Evolutionary conservation across 2,797 vertebrate genomes (phyloP), one percentile per base, ranked within the genome.

Genomic region (Adelosebastes latens): DNA sequence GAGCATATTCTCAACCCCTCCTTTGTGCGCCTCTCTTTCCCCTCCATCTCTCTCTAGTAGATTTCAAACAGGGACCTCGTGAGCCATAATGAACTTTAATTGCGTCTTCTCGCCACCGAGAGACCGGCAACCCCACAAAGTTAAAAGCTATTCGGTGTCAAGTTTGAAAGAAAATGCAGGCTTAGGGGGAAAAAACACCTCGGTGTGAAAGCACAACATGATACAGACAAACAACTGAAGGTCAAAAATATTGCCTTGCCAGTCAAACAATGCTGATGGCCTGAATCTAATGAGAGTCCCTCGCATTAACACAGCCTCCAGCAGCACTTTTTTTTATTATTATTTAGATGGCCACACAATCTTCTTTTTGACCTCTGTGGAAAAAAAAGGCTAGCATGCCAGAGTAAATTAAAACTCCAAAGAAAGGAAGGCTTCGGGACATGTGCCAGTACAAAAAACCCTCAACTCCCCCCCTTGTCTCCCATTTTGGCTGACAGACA

Each of bases 161-260:
- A 82, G 77, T 82, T 78, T 72, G 75, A 88, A 84, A 84, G 72
- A 85, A 91, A 91, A 87, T 80, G 90, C 86, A 86, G 70, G 84
- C 88, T 92, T 87, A 79, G 75, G 85, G 61, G 61, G 27, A 29
- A 42, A 77, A 82, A 81, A 79, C 70, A 85, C 69, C 64, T 89
- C 24, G 2, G 64, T 63, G 81, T 86, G 85, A 89, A 93, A 88
- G 90, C 90, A 91, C 88, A 93, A 92, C 87, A 89, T 88, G 92
- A 94, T 91, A 90, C 82, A 74, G 86, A 86, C 88, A 83, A 91
- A 90, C 88, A 87, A 77, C 58, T 80, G 86, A 94, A 94, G 92
- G 93, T 94, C 90, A 92, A 89, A 93, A 92, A 93, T 93, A 94
- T 93, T 89, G 85, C 89, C 80, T 94, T 91, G 89, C 93, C 89